Evolutionary conservation across 2,888 invertebrate genomes (phyloP).

Genomic region (Cosmorhoe ocellata): DNA sequence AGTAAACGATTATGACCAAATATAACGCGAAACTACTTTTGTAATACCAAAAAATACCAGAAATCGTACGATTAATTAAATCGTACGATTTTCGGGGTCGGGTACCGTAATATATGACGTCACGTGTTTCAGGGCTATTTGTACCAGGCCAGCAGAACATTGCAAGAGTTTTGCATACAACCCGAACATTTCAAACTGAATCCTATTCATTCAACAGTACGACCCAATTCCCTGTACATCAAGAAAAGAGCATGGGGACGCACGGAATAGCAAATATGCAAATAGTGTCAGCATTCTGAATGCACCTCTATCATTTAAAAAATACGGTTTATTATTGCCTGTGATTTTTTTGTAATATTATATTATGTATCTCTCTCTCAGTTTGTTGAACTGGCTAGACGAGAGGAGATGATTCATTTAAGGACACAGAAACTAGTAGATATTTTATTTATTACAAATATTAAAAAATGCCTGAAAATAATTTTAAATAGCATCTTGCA

Average conservation of each 20-base stretch:
- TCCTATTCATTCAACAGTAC: no score
- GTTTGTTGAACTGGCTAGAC: neutral
- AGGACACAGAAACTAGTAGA: neutral
- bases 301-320: slow-evolving; percentile 1
- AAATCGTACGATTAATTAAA: no score
- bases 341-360: slow-evolving; percentile 1
- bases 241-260: neutral
- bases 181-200: neutral
- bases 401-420: slow-evolving; percentile 16
- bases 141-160: slow-evolving; percentile 24
- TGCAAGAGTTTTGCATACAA: slow-evolving; percentile 10
- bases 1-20: no score
- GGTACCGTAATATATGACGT: no score
- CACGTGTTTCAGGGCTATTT: slow-evolving; percentile 23
- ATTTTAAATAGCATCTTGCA: no score
- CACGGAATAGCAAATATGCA: neutral
- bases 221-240: neutral
- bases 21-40: no score
- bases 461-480: no score
- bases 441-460: no score
- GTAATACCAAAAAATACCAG: no score
- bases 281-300: slow-evolving; percentile 5
- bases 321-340: slow-evolving; percentile 6
- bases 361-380: slow-evolving; percentile 20
- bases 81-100: no score